Evolutionary conservation across 2,797 vertebrate genomes (phyloP).

Genomic region (Takifugu ocellatus): DNA sequence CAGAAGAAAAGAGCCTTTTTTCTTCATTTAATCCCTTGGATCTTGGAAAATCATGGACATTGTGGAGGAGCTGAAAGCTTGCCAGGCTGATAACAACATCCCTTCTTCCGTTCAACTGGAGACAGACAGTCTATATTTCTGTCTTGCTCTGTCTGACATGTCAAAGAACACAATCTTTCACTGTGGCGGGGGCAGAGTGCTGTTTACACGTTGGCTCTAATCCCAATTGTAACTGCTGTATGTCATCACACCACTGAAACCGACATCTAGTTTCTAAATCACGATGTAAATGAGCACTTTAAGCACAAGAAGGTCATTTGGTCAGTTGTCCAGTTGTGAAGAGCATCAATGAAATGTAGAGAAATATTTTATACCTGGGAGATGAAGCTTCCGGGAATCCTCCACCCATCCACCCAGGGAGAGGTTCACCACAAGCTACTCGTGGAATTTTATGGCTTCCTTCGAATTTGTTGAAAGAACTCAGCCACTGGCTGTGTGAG

Average conservation of each 20-base stretch:
- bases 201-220: not conserved
- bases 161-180: conserved; percentile 23
- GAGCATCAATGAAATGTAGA: too few relatives aligned
- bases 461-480: conserved; percentile 17
- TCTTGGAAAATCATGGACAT: conserved; percentile 18
- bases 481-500: not conserved
- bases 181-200: conserved; percentile 39
- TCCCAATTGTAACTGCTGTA: too few relatives aligned
- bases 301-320: too few relatives aligned
- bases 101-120: conserved; percentile 28
- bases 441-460: conserved; percentile 24
- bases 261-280: too few relatives aligned
- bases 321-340: too few relatives aligned
- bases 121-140: conserved; percentile 6
- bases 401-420: not conserved
- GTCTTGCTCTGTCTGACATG: conserved; percentile 15
- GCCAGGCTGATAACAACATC: conserved; percentile 46
- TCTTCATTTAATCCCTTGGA: conserved; percentile 34
- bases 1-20: conserved; percentile 46
- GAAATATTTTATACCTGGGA: conserved; percentile 2
- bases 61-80: conserved; percentile 26
- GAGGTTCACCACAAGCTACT: conserved; percentile 10
- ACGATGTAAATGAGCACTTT: too few relatives aligned
- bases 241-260: too few relatives aligned
- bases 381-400: conserved; percentile 5